A percentile compares a stretch with the other conserved stretches of the same genome.
These are phyloP conservation scores for Novumbra hubbsi DNA, from an alignment of 2,797 vertebrate genomes.

Conservation along the genomic window DNA sequence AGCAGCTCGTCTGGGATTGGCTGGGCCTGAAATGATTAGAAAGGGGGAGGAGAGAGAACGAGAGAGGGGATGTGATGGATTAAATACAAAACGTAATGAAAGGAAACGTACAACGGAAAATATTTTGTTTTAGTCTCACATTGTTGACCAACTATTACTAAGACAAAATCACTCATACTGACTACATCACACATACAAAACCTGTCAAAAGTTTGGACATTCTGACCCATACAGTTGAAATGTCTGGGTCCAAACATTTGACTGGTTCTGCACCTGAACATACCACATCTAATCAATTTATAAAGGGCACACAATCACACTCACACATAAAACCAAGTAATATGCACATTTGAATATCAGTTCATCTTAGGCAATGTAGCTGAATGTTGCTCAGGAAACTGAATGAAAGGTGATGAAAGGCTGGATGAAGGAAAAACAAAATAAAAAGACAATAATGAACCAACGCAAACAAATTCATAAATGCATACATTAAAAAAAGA, in stretches of 20 bases:
- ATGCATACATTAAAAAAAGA: background rate
- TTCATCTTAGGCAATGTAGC: conserved; percentile 62
- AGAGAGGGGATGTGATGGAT: conserved; percentile 12
- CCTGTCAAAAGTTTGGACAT: no score
- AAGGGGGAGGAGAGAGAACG: background rate
- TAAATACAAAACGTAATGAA: background rate
- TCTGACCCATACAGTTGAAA: no score
- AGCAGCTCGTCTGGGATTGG: conserved; percentile 94
- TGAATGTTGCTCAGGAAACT: conserved; percentile 72
- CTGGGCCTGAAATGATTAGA: conserved; percentile 79
- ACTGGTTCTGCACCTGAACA: background rate
- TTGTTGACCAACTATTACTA: background rate
- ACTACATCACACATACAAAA: background rate
- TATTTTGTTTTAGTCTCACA: conserved; percentile 1
- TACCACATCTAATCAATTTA: background rate
- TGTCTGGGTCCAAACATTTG: no score
- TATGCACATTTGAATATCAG: conserved; percentile 65
- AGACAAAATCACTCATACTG: conserved; percentile 32
- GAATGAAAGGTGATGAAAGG: conserved; percentile 67
- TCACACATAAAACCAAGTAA: conserved; percentile 58
- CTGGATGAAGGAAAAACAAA: conserved; percentile 66
- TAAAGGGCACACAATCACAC: conserved; percentile 2
- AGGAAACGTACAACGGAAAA: conserved; percentile 19
- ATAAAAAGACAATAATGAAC: conserved; percentile 45
- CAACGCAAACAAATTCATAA: background rate